Percentiles rank a stretch among this genome's conserved stretches.
These are phyloP conservation scores for Drosophila kambysellisi DNA, from an alignment of 2,888 invertebrate genomes.

Conservation along the genomic window DNA sequence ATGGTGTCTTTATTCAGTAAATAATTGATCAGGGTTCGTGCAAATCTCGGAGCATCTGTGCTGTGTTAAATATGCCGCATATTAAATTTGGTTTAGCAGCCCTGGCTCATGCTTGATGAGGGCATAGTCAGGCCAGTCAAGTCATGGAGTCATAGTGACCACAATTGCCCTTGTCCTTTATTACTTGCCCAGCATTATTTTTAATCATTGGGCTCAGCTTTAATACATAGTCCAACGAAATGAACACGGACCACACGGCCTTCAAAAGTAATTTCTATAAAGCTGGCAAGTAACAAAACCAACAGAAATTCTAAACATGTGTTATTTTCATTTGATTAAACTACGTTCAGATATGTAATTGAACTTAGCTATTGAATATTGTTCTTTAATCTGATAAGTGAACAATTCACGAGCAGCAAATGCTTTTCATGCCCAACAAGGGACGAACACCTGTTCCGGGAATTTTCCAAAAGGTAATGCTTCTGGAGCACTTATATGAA, in stretches of 20 bases:
- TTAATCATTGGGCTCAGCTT: constrained; percentile 35
- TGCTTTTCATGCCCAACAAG: constrained; percentile 3
- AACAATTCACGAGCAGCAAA: constrained; percentile 10
- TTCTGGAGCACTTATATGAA: constrained; percentile 44
- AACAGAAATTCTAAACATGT: constrained; percentile 7
- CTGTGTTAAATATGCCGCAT: constrained; percentile 46
- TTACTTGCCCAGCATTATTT: constrained; percentile 29
- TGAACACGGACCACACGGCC: not conserved
- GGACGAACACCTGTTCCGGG: constrained; percentile 11
- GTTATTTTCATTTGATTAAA: constrained; percentile 4
- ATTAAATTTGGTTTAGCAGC: constrained; percentile 52
- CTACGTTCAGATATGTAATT: not conserved
- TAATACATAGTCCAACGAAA: constrained; percentile 38
- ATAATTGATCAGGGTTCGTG: constrained; percentile 65
- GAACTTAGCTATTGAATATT: constrained; percentile 3
- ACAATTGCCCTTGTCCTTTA: constrained; percentile 48
- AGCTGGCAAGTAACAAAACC: not conserved
- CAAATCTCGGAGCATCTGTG: constrained; percentile 63
- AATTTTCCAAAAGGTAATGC: constrained; percentile 26
- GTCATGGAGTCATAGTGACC: constrained; percentile 42
- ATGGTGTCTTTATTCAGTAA: constrained; percentile 50
- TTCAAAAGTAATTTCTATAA: constrained; percentile 9
- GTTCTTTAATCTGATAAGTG: not conserved
- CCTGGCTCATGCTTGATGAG: constrained; percentile 45
- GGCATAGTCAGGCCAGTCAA: constrained; percentile 44